Percentiles rank a stretch among this genome's conserved stretches.
Evolutionary conservation across 2,888 invertebrate species (phyloP).

Genomic region (Netelia melanura): DNA sequence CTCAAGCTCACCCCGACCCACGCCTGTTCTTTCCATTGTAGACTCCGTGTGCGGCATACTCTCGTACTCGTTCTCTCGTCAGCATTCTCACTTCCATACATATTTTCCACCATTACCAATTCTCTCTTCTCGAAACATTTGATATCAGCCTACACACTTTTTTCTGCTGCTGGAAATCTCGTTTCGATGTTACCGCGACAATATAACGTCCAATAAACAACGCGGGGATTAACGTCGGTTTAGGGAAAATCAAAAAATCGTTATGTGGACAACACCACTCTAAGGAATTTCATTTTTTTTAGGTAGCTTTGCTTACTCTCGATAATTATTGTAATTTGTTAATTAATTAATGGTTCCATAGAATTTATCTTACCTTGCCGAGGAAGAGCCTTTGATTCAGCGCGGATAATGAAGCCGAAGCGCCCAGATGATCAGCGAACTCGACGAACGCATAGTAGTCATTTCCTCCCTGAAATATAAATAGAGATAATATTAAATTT

Average conservation of each 20-base stretch:
- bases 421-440: conserved; percentile 87
- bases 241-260: too few species aligned
- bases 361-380: conserved; percentile 85
- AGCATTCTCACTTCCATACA: neutral
- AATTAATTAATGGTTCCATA: conserved; percentile 7
- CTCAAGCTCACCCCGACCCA: neutral
- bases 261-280: too few species aligned
- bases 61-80: conserved; percentile 11
- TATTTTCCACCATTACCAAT: too few species aligned
- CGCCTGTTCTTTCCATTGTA: conserved; percentile 7
- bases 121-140: too few species aligned
- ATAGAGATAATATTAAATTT: neutral
- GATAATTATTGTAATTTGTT: neutral
- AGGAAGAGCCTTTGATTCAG: conserved; percentile 88
- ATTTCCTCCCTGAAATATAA: conserved; percentile 85
- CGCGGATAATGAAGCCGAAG: conserved; percentile 87
- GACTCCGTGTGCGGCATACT: conserved; percentile 27
- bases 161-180: too few species aligned
- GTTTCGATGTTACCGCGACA: too few species aligned
- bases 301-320: too few species aligned
- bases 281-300: too few species aligned
- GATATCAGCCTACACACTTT: too few species aligned
- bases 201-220: too few species aligned
- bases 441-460: conserved; percentile 89
- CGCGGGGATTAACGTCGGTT: too few species aligned